Evolutionary conservation across 2,113 vertebrate genomes (phyloP).

Genomic region (Lagopus muta): DNA sequence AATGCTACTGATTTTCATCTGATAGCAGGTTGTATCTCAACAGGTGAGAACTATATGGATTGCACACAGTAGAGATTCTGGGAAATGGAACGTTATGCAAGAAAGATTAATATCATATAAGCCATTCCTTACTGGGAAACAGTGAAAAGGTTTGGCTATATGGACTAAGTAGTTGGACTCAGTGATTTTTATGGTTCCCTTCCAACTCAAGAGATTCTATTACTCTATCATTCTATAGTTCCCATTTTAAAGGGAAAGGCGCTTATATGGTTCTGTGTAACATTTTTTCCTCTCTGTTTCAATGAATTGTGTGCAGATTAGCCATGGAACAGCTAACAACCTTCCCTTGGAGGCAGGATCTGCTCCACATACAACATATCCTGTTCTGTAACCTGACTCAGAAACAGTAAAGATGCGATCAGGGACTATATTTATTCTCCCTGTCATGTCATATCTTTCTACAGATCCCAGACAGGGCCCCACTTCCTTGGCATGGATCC

Average conservation of each 20-base stretch:
- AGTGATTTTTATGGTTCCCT: background rate
- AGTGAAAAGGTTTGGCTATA: background rate
- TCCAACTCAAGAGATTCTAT: background rate
- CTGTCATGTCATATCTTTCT: slow-evolving; percentile 30
- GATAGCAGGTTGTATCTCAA: background rate
- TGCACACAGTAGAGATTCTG: background rate
- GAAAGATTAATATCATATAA: accelerated
- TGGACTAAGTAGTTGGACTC: background rate
- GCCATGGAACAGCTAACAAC: background rate
- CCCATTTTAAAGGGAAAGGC: background rate
- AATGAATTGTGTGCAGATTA: background rate
- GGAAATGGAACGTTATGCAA: background rate
- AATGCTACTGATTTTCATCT: background rate
- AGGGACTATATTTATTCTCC: slow-evolving; percentile 54
- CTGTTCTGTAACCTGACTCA: background rate
- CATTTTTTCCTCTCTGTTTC: background rate
- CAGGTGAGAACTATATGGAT: background rate
- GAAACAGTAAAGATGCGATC: slow-evolving; percentile 28
- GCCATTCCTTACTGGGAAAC: background rate
- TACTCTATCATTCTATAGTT: background rate
- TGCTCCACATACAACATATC: background rate
- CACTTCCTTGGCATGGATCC: slow-evolving; percentile 42
- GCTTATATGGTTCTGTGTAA: background rate
- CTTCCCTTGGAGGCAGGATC: background rate
- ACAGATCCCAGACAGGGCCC: background rate